Evolutionary conservation across 2,113 vertebrate species (phyloP).

Genomic region (Saguinus midas): DNA sequence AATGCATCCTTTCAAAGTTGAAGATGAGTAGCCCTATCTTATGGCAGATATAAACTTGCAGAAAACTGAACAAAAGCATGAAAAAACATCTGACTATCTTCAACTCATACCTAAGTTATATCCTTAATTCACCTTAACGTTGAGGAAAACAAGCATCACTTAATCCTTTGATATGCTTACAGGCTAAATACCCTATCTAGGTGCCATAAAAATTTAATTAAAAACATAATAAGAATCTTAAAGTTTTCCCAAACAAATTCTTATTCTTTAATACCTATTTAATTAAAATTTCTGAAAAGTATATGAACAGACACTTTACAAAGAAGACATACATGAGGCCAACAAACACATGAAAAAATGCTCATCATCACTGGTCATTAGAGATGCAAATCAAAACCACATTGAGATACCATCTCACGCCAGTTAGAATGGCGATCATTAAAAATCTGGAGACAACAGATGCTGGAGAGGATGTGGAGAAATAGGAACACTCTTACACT

Average conservation of each 20-base stretch:
- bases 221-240: conserved; percentile 66
- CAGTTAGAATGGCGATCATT: no score
- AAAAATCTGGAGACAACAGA: no score
- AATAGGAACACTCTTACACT: no score
- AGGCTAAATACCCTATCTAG: conserved; percentile 51
- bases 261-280: conserved; percentile 76
- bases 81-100: conserved; percentile 25
- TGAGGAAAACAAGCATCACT: conserved; percentile 40
- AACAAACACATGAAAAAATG: no score
- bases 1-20: background rate
- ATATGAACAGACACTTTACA: background rate
- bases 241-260: conserved; percentile 74
- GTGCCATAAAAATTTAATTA: conserved; percentile 78
- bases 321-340: no score
- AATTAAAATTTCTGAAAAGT: conserved; percentile 72
- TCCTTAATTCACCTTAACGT: background rate
- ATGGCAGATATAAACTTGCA: conserved; percentile 7
- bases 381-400: no score
- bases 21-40: conserved; percentile 54
- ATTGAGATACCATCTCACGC: no score
- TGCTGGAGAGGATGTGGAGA: no score
- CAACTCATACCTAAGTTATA: conserved; percentile 37
- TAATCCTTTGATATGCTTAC: conserved; percentile 65
- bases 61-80: background rate
- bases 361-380: no score